Conservation (phyloP, 2,888 invertebrate species). For the Drosophila colorata region DNA sequence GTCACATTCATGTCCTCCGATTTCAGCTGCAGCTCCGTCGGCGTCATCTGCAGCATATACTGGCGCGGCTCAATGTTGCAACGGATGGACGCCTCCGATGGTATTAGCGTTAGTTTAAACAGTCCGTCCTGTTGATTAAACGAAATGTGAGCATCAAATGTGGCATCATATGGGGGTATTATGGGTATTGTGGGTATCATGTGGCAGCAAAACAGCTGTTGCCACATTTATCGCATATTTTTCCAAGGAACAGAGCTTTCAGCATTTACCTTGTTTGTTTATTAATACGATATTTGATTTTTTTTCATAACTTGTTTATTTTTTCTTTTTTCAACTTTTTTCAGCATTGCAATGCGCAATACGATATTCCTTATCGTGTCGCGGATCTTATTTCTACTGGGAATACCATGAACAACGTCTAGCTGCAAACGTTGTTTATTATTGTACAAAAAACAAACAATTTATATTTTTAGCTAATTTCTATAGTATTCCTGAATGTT, state of each 20-base stretch:
- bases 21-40: slow-evolving; percentile 90
- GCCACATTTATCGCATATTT: background rate
- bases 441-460: background rate
- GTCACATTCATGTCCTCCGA: slow-evolving; percentile 88
- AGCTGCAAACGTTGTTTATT: background rate
- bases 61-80: slow-evolving; percentile 90
- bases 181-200: background rate
- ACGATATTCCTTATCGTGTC: background rate
- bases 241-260: background rate
- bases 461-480: no score
- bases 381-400: background rate
- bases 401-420: background rate
- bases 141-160: background rate
- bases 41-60: slow-evolving; percentile 91
- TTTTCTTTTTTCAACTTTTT: background rate
- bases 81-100: slow-evolving; percentile 91
- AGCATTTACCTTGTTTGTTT: background rate
- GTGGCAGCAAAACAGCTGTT: slow-evolving; percentile 1
- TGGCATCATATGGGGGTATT: background rate
- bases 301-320: background rate
- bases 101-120: slow-evolving; percentile 91
- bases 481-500: no score
- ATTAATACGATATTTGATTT: background rate
- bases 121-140: slow-evolving; percentile 87
- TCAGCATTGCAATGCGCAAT: background rate